Conservation (phyloP, 2,797 vertebrate genomes). For the Oreortyx pictus region DNA sequence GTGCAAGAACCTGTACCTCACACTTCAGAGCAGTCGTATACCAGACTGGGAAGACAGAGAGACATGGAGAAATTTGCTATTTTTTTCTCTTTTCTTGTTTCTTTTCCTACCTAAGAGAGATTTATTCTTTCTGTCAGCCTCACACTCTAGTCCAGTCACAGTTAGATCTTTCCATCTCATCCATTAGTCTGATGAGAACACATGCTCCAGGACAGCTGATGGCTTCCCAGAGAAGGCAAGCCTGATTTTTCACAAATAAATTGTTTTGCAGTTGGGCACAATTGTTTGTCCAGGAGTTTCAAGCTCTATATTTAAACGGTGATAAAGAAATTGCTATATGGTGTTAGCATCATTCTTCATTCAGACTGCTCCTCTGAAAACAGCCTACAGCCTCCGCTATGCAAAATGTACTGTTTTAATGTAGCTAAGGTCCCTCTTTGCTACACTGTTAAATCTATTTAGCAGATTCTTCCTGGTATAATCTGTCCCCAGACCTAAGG, state of each 20-base stretch:
- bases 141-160: conserved; percentile 63
- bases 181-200: conserved; percentile 32
- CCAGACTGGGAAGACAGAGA: conserved; percentile 45
- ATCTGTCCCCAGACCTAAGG: conserved; percentile 83
- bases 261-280: conserved; percentile 36
- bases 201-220: neutral
- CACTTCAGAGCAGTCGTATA: conserved; percentile 50
- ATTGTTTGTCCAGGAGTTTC: conserved; percentile 57
- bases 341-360: conserved; percentile 75
- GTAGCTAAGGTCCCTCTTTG: conserved; percentile 76
- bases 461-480: conserved; percentile 82
- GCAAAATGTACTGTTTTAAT: conserved; percentile 78
- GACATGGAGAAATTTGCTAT: conserved; percentile 34
- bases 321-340: conserved; percentile 74
- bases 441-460: conserved; percentile 81
- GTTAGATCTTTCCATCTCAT: conserved; percentile 38
- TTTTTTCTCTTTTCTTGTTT: conserved; percentile 52
- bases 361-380: conserved; percentile 79
- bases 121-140: conserved; percentile 48
- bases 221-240: conserved; percentile 37
- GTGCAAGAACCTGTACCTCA: conserved; percentile 3
- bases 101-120: conserved; percentile 11
- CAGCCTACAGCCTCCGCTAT: conserved; percentile 80
- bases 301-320: conserved; percentile 59
- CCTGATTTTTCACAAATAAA: conserved; percentile 59